Evolutionary conservation across 2,888 invertebrate genomes (phyloP).

Genomic region (Plagiodera versicolora): DNA sequence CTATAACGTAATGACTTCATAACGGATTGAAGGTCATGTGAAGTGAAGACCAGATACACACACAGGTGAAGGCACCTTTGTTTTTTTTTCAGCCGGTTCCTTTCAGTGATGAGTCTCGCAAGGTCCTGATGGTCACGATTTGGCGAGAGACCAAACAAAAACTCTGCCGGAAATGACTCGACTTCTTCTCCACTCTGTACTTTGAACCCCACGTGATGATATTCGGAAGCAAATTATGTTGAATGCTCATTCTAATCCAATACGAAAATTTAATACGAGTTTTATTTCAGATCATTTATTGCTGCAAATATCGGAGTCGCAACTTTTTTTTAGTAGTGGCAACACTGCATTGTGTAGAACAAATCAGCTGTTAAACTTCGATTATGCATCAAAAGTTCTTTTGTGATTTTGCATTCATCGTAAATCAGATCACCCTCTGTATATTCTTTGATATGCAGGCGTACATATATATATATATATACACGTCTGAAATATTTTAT

Average conservation of each 20-base stretch:
- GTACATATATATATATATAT: not conserved
- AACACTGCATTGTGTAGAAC: too few relatives aligned
- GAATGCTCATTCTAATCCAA: too few relatives aligned
- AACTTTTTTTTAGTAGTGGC: too few relatives aligned
- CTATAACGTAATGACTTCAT: conserved; percentile 38
- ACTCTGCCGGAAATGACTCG: not conserved
- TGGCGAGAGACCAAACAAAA: conserved; percentile 19
- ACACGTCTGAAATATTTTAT: conserved; percentile 11
- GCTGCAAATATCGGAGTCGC: too few relatives aligned
- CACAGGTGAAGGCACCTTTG: conserved; percentile 21
- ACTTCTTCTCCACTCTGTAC: too few relatives aligned
- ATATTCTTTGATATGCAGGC: not conserved
- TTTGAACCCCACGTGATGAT: too few relatives aligned
- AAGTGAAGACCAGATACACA: conserved; percentile 36
- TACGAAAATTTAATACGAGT: too few relatives aligned
- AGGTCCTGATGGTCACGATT: conserved; percentile 31
- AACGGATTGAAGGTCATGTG: conserved; percentile 44
- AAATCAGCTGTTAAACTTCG: too few relatives aligned
- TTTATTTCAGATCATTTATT: too few relatives aligned
- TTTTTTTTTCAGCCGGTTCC: conserved; percentile 30
- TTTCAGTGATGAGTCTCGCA: conserved; percentile 34
- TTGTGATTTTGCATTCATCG: too few relatives aligned
- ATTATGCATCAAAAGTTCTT: too few relatives aligned
- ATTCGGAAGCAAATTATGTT: too few relatives aligned
- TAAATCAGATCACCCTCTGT: not conserved